Evolutionary conservation across 64 coral and sea anemone species (phyloP).

Genomic region (Dendronephthya gigantea): DNA sequence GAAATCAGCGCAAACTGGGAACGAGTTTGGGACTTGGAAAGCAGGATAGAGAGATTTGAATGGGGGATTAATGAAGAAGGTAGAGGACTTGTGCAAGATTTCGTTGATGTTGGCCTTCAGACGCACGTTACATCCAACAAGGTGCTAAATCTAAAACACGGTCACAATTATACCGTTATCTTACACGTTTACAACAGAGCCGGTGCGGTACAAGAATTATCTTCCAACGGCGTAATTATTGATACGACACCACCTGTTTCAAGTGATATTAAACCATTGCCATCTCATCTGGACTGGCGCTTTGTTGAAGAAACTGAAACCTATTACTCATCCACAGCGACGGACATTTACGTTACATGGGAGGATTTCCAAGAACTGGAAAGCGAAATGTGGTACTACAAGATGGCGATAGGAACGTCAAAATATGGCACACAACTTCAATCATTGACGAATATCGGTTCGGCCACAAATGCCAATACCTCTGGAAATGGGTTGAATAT

Average conservation of each 20-base stretch:
- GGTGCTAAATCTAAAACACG: slow-evolving; percentile 17
- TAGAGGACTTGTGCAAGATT: neutral
- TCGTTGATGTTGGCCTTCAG: neutral
- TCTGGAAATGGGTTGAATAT: slow-evolving; percentile 32
- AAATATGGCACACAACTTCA: slow-evolving; percentile 79
- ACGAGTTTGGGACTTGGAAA: slow-evolving; percentile 81
- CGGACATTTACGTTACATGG: slow-evolving; percentile 47
- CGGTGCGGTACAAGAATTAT: neutral
- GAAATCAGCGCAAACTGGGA: slow-evolving; percentile 82
- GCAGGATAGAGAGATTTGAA: slow-evolving; percentile 62
- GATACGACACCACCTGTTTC: slow-evolving; percentile 44
- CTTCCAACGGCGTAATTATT: neutral
- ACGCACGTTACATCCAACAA: neutral
- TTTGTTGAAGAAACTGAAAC: slow-evolving; percentile 20
- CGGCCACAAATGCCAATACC: slow-evolving; percentile 43
- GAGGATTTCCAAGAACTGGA: slow-evolving; percentile 57
- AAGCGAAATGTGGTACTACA: slow-evolving; percentile 95
- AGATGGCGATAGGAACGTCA: slow-evolving; percentile 71
- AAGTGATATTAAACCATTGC: slow-evolving; percentile 36
- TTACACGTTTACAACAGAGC: neutral
- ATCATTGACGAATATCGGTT: slow-evolving; percentile 58
- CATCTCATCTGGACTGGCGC: slow-evolving; percentile 19
- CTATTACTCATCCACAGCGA: slow-evolving; percentile 37
- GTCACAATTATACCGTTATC: neutral
- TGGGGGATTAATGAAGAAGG: slow-evolving; percentile 57